Conservation (phyloP, 35 echinoderm and acorn worm species). For the Ptychodera flava region DNA sequence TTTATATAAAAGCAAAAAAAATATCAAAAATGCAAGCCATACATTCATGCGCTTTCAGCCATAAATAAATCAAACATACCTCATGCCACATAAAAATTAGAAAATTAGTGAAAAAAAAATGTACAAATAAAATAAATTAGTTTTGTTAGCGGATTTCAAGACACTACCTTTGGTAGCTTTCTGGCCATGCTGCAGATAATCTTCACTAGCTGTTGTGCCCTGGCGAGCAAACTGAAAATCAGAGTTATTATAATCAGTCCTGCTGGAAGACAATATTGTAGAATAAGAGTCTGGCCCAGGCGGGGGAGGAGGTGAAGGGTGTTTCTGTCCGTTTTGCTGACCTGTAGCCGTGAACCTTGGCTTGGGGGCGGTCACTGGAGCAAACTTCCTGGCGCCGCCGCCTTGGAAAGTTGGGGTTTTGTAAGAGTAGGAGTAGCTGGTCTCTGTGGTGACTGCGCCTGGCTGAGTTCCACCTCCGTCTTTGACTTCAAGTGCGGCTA, state of each 20-base stretch:
- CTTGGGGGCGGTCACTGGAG: conserved; percentile 39
- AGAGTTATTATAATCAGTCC: not conserved
- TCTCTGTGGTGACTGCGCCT: conserved; percentile 6
- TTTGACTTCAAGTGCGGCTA: conserved; percentile 11
- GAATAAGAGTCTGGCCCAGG: not conserved
- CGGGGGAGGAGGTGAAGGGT: not conserved
- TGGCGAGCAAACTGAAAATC: not conserved
- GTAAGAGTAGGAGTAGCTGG: conserved; percentile 18
- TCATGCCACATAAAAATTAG: not conserved
- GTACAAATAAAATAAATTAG: not conserved
- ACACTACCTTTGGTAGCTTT: not conserved
- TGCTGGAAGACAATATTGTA: not conserved
- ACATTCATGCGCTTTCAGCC: too few species aligned
- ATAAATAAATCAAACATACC: too few species aligned
- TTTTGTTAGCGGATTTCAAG: not conserved
- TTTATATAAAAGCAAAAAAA: too few species aligned
- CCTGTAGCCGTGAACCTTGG: conserved; percentile 10
- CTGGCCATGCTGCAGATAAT: not conserved
- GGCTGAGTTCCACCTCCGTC: not conserved
- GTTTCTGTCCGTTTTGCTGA: not conserved
- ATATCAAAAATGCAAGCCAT: too few species aligned
- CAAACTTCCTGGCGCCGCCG: conserved; percentile 24
- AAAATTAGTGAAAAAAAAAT: not conserved
- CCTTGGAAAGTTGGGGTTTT: not conserved
- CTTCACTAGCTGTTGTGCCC: not conserved